Base-by-base conservation (phyloP, 1,140 invertebrate species). In the Zaprionus inermis region DNA sequence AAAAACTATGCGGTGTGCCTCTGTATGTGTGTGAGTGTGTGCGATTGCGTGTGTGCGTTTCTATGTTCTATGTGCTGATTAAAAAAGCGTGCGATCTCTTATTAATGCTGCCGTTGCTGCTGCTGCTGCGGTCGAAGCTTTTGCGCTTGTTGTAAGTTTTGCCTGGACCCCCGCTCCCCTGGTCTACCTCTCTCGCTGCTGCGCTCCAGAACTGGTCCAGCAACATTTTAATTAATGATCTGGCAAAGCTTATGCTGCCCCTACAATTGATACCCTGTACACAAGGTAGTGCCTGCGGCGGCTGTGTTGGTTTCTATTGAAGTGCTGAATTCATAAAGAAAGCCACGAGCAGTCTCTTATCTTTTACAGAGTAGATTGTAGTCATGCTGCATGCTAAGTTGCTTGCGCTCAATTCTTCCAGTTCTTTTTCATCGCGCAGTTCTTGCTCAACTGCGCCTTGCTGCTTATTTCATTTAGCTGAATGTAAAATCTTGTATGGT, bases 211-310 rank as follows among this genome's bases (percentile, higher is more conserved):
- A 89, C 84, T 89, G 84, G 84, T 89, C 84, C 84, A 84, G 71
- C 84, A 84, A 88, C 80, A 83, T 89, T 89, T 89, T 86, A 84
- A 89, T 89, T 89, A 89, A 89, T 89, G 85, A 89, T 89, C 84
- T 72, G 71, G 59, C 81, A 60, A 68, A 70, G 74, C 70, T 41
- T 38, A 28, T 46, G 51, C 65, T 72, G 76, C 77, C 64, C 69
- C 68, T 79, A 72, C 46, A 46, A 60, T 38, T 66, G 57, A 67
- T 70, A 64, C 63, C 70, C 70, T 72, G 20, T 30, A 36, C 2
- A 5, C 3, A 28, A 5, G 24, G 3, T 3, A 22, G 11, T 24
- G 14, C 20, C 18, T 12, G 4, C 1, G 1, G 2, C 0, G 61
- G 24, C 6, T 30, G 12, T 72, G 28, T 6, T 44, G 38, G 1